Evolutionary conservation across 2,888 invertebrate genomes (phyloP).

Genomic region (Zhengitettix transpicula): DNA sequence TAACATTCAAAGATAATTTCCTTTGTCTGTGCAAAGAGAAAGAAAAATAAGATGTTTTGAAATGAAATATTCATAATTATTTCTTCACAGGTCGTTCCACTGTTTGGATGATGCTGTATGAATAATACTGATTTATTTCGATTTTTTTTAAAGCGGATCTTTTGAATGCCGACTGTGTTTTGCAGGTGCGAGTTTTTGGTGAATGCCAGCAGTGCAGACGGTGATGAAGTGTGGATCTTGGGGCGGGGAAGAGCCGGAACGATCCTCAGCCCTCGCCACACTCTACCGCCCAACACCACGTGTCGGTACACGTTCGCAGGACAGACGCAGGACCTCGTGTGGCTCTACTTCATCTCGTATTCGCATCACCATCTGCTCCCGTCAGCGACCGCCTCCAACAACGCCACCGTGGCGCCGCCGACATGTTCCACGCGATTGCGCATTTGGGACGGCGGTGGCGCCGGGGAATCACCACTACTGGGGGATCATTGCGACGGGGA

Average conservation of each 20-base stretch:
- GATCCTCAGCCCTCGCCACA: conserved; percentile 64
- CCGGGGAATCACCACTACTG: conserved; percentile 24
- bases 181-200: conserved; percentile 55
- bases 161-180: not conserved
- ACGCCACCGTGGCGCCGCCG: conserved; percentile 16
- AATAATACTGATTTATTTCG: too few relatives aligned
- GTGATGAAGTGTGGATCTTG: conserved; percentile 26
- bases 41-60: too few relatives aligned
- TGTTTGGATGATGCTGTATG: too few relatives aligned
- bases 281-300: conserved; percentile 69
- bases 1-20: too few relatives aligned
- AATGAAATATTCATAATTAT: too few relatives aligned
- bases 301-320: conserved; percentile 77
- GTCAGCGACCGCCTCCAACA: conserved; percentile 26
- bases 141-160: not conserved
- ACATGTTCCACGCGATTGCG: conserved; percentile 38
- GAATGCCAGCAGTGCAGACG: conserved; percentile 51
- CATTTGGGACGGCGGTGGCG: conserved; percentile 50
- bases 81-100: too few relatives aligned
- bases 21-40: too few relatives aligned
- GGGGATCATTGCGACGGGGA: conserved; percentile 58
- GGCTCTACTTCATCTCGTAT: conserved; percentile 77
- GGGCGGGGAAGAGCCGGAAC: conserved; percentile 48
- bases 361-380: conserved; percentile 56
- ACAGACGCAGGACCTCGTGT: conserved; percentile 59